Evolutionary conservation across 2,113 vertebrate species (phyloP).

Genomic region (Platysternon megacephalum): DNA sequence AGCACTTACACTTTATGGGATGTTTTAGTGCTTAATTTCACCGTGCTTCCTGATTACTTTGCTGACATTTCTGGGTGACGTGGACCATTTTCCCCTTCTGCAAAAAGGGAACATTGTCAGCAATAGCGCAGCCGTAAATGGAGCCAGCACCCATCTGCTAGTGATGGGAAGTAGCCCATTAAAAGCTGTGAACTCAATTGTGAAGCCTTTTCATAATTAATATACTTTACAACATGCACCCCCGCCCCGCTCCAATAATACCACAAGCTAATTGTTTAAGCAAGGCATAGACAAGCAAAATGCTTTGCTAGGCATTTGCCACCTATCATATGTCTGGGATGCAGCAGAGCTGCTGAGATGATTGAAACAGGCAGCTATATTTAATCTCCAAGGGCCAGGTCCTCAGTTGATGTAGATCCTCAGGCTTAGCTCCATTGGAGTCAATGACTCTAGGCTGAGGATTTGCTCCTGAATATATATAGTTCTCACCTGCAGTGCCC

Average conservation of each 20-base stretch:
- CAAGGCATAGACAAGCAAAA: background rate
- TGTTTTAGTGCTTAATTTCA: background rate
- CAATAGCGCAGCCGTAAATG: background rate
- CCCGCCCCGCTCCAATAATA: background rate
- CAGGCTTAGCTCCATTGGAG: background rate
- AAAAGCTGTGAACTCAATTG: conserved; percentile 8
- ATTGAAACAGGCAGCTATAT: background rate
- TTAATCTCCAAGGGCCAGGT: background rate
- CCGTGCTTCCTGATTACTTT: background rate
- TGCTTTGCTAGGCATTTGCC: background rate
- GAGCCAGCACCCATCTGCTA: background rate
- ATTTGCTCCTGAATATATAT: fast-evolving
- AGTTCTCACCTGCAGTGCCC: background rate
- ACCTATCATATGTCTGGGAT: fast-evolving
- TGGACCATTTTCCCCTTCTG: background rate
- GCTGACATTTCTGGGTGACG: conserved; percentile 7
- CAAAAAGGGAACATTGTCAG: background rate
- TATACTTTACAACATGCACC: fast-evolving
- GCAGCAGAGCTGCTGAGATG: background rate
- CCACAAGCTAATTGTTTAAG: background rate
- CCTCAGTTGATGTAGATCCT: background rate
- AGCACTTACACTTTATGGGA: conserved; percentile 16
- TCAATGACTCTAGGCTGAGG: background rate
- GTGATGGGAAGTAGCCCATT: background rate
- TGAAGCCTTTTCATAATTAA: background rate